Percentiles rank a stretch among this genome's conserved stretches.
Evolutionary conservation across 2,797 vertebrate genomes (phyloP).

Genomic region (Argentina silus): DNA sequence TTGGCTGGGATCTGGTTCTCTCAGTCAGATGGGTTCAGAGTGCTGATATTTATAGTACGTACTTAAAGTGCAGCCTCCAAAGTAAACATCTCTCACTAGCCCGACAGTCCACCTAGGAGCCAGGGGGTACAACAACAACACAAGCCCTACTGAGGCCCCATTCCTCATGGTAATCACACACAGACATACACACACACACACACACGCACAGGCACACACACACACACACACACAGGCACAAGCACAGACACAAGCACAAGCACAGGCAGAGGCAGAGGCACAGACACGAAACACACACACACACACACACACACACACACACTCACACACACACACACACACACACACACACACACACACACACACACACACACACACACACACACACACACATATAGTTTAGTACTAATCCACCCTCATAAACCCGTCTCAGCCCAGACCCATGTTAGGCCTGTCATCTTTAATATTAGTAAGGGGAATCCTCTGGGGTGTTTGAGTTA

Average conservation of each 20-base stretch:
- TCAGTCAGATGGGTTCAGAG: background rate
- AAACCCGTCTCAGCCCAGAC: background rate
- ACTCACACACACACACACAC: background rate
- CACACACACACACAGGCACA: too few species aligned
- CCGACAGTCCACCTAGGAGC: too few species aligned
- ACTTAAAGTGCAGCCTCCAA: too few species aligned
- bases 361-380: background rate
- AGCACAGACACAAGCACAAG: too few species aligned
- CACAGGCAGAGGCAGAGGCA: background rate
- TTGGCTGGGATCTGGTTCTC: too few species aligned
- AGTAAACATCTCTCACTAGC: too few species aligned
- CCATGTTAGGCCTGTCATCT: conserved; percentile 57
- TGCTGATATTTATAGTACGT: background rate
- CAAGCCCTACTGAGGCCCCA: too few species aligned
- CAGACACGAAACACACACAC: background rate
- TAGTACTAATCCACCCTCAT: too few species aligned
- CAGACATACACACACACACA: background rate
- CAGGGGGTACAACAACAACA: too few species aligned
- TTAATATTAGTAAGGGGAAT: conserved; percentile 68
- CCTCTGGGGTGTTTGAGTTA: conserved; percentile 72
- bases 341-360: background rate
- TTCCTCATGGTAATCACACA: background rate
- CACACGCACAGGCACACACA: background rate
- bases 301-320: background rate
- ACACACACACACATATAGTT: too few species aligned